Evolutionary conservation across 2,113 vertebrate genomes (phyloP), one percentile per base, ranked within the genome.

Genomic region (Etia nguti): DNA sequence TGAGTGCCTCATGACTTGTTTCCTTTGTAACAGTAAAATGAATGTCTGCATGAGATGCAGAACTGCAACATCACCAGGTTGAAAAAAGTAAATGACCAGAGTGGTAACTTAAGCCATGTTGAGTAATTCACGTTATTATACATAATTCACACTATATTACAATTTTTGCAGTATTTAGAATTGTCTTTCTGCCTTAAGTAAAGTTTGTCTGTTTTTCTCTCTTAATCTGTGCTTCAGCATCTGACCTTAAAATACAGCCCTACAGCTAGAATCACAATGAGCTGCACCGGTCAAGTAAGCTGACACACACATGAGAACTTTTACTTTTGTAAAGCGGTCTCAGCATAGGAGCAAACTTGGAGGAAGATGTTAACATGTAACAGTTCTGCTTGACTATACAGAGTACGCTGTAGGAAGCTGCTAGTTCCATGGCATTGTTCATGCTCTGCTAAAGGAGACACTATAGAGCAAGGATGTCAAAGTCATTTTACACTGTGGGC

Each of bases 1-100:
- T 75, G 16, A 50, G 10, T 16, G 16, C 4, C 10, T 46, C 13
- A 2, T 0, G 6, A 77, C 6, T 31, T 5, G 41, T 73, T 73
- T 73, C 4, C 41, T 18, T 26, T 46, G 38, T 73, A 16, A 73
- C 3, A 4, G 16, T 31, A 50, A 50, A 77, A 77, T 7, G 1
- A 18, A 18, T 24, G 41, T 43, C 15, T 26, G 68, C 24, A 29
- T 26, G 5, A 73, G 5, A 26, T 73, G 68, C 9, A 11, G 68
- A 50, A 20, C 68, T 29, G 15, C 43, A 48, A 18, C 70, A 1
- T 77, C 43, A 4, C 16, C 8, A 8, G 13, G 0, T 0, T 29
- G 43, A 31, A 59, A 31, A 2, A 16, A 16, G 26, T 31, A 59
- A 15, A 62, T 73, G 22, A 46, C 41, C 8, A 10, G 22, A 73